Evolutionary conservation across 2,797 vertebrate genomes (phyloP), one percentile per base, ranked within the genome.

Genomic region (Zenarchopterus dispar): DNA sequence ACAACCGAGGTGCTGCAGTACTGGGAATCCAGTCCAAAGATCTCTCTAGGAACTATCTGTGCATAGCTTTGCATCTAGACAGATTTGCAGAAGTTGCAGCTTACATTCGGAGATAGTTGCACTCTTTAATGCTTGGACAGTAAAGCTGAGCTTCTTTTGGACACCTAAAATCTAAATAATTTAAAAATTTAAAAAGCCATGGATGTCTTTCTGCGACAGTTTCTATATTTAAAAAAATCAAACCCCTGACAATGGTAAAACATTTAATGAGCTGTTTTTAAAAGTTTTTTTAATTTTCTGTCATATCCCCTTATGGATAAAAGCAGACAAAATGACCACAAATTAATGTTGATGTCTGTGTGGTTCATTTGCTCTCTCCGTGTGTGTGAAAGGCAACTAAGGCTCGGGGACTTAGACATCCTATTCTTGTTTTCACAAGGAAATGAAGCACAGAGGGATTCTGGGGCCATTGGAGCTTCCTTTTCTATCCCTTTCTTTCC

Each of bases 291-390:
- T n/a, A n/a, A n/a, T n/a, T n/a, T n/a, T n/a, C n/a, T n/a, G n/a
- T n/a, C 24, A 3, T 3, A 3, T 31, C 6, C 6, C 28, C 4
- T 7, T 31, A 7, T 31, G 28, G 8, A 31, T 31, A 31, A 31
- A 31, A 7, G 28, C 28, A 31, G 28, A 31, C 4, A 31, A 31
- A 31, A 7, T 3, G 8, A 31, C 53, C 5, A 31, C 4, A 6
- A 73, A 87, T 85, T 78, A 80, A 73, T 75, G 44, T 61, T 75
- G 72, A 73, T 18, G 55, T 62, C 59, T 75, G 42, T 39, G 52
- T 58, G 70, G 48, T 72, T 87, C 68, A 69, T 82, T 81, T 36
- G 11, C 11, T 36, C 10, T 36, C 33, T 36, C 10, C 33, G 5
- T 36, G 10, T 72, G 62, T 72, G 62, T 81, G 62, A 81, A 81